A percentile compares a stretch with the other conserved stretches of the same genome.
phyloP scores from a whole-genome alignment of 2,888 invertebrate species.

The Polietes domitor region DNA sequence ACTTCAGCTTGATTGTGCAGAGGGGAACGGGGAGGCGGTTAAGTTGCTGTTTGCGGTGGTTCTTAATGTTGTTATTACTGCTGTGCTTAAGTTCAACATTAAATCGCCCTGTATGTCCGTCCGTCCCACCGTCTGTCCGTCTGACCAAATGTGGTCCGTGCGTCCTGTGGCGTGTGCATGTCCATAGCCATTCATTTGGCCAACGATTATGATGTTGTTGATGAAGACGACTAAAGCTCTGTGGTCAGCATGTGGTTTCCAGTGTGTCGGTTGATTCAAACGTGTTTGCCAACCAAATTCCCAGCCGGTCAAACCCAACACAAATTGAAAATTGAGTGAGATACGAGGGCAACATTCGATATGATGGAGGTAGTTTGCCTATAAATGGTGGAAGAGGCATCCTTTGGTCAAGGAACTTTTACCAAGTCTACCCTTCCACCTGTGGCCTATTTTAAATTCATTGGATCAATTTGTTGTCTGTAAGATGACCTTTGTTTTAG shows the following conservation, averaged over 20 bases:
- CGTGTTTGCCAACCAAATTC: slow-evolving; percentile 31
- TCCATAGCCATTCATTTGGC: slow-evolving; percentile 26
- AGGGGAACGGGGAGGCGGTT: neutral
- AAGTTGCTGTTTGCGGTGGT: neutral
- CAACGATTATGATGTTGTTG: slow-evolving; percentile 36
- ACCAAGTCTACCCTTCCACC: no score
- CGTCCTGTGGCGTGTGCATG: neutral
- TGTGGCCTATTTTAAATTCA: no score
- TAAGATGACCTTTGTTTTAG: no score
- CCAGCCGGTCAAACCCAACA: neutral
- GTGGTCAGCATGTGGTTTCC: slow-evolving; percentile 42
- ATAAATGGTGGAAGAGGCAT: no score
- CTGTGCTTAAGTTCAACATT: neutral
- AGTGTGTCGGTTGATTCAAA: slow-evolving; percentile 28
- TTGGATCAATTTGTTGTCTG: no score
- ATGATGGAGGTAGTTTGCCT: no score
- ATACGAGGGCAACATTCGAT: neutral
- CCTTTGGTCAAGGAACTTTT: no score
- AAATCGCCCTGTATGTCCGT: slow-evolving; percentile 3
- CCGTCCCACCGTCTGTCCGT: no score
- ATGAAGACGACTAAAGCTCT: slow-evolving; percentile 43
- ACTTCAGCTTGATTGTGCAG: neutral
- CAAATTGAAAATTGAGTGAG: neutral
- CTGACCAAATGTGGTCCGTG: no score
- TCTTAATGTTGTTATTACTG: neutral